Evolutionary conservation across 2,888 invertebrate species (phyloP), one percentile per base, ranked within the genome.

Genomic region (Microplitis manilae): DNA sequence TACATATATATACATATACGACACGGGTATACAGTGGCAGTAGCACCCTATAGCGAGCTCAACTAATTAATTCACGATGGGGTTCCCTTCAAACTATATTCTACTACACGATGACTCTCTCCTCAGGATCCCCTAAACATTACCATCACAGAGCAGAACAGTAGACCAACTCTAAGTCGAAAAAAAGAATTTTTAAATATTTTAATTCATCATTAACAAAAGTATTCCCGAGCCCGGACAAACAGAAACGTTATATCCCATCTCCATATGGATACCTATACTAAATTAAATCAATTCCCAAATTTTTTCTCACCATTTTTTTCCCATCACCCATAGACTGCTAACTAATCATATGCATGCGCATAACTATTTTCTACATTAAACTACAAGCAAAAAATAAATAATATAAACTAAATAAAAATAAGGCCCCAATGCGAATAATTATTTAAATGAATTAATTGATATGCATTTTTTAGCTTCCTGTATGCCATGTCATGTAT

Each of bases 21-120:
- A 62, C 71, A 61, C 71, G 50, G 13, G 70, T 9, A 70, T 50
- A 70, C 9, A 50, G 50, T 50, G 50, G 50, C 69, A 64, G 72
- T 41, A 68, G 74, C 74, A 70, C 80, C 85, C 84, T 81, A 84
- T 83, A 78, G 85, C 79, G 85, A 84, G 85, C 84, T 81, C 85
- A 83, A 81, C 83, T 86, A 87, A 88, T 88, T 87, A 87, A 87
- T 87, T 87, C 86, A 84, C 87, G 83, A 85, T 86, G 83, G 86
- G 85, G 84, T 84, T 84, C 82, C 84, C 81, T 73, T 79, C 71
- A 78, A 78, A 67, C 61, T 77, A 74, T 78, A 77, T 70, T 64
- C 67, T 69, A 62, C 20, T 30, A 30, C 30, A 69, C 77, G 50
- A 62, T 73, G 73, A 61, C 62, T 69, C 75, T 75, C 69, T 41